These are phyloP conservation scores for Epistrophe grossulariae DNA, from an alignment of 2,888 invertebrate genomes.

Conservation along the genomic window DNA sequence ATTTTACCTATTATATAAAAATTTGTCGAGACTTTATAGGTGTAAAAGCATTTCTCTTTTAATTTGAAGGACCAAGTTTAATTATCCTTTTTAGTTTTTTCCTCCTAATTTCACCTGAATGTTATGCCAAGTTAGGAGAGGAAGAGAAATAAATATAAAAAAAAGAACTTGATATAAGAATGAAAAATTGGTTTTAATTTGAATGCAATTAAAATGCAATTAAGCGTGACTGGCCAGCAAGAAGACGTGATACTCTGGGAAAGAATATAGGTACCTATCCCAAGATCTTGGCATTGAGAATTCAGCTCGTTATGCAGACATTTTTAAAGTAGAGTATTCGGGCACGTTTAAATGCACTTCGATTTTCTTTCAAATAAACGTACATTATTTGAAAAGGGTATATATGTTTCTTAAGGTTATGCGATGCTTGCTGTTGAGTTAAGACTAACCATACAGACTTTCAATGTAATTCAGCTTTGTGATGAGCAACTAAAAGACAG, in stretches of 20 bases:
- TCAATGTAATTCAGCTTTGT: too few relatives aligned
- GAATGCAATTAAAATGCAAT: conserved; percentile 73
- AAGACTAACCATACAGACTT: too few relatives aligned
- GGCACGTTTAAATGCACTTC: background rate
- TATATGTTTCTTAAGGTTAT: too few relatives aligned
- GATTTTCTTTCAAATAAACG: background rate
- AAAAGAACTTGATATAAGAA: conserved; percentile 55
- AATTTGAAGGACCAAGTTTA: conserved; percentile 15
- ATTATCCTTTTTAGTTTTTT: conserved; percentile 15
- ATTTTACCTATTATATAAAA: background rate
- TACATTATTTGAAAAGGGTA: too few relatives aligned
- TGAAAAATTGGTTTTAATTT: conserved; percentile 73
- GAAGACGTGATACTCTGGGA: background rate
- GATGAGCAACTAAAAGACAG: too few relatives aligned
- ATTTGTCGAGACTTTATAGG: conserved; percentile 1
- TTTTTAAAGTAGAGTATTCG: background rate
- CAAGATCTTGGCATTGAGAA: conserved; percentile 8
- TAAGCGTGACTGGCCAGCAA: conserved; percentile 30
- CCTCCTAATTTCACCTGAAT: conserved; percentile 4
- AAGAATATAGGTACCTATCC: background rate
- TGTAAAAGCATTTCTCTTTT: background rate
- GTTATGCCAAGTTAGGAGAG: background rate
- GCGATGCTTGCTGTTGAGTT: too few relatives aligned
- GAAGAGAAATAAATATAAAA: background rate
- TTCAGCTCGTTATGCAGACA: conserved; percentile 21